phyloP scores from a whole-genome alignment of 2,888 invertebrate genomes.

The Mesodorylaimus sp. region DNA sequence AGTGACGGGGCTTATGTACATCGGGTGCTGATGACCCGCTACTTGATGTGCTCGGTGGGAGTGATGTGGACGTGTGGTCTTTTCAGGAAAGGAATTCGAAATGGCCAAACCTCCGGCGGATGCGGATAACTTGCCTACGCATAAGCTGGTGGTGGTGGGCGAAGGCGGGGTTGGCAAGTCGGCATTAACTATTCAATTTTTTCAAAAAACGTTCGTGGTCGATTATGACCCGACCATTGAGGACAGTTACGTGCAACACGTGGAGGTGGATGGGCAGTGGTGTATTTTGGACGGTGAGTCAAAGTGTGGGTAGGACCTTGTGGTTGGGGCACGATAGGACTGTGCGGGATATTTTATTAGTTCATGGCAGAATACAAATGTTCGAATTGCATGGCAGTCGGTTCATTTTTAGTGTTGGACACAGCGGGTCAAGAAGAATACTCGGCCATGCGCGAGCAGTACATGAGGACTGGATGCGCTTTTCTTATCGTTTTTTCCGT shows the following conservation, averaged over 20 bases:
- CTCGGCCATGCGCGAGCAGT: conserved; percentile 75
- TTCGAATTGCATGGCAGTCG: neutral
- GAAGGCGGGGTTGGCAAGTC: conserved; percentile 88
- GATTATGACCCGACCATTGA: conserved; percentile 91
- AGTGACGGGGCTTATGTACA: no score
- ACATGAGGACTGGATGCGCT: conserved; percentile 80
- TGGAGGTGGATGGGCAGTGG: conserved; percentile 76
- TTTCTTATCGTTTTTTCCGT: conserved; percentile 81
- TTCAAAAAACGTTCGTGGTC: conserved; percentile 66
- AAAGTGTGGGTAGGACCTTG: no score
- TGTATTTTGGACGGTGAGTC: conserved; percentile 72
- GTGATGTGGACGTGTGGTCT: no score
- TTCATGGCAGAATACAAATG: neutral
- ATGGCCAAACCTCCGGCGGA: conserved; percentile 33
- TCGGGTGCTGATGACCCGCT: no score
- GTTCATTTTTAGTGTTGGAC: conserved; percentile 52
- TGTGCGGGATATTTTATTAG: neutral
- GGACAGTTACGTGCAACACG: conserved; percentile 81
- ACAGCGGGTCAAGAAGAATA: conserved; percentile 90
- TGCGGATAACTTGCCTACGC: conserved; percentile 38
- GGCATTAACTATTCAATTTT: conserved; percentile 88
- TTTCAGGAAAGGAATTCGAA: no score
- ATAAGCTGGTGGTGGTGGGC: conserved; percentile 76
- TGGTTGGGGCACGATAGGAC: neutral
- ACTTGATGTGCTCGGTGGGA: no score